These are phyloP conservation scores for Eclectus roratus DNA, from an alignment of 2,113 vertebrate species.

Conservation along the genomic window DNA sequence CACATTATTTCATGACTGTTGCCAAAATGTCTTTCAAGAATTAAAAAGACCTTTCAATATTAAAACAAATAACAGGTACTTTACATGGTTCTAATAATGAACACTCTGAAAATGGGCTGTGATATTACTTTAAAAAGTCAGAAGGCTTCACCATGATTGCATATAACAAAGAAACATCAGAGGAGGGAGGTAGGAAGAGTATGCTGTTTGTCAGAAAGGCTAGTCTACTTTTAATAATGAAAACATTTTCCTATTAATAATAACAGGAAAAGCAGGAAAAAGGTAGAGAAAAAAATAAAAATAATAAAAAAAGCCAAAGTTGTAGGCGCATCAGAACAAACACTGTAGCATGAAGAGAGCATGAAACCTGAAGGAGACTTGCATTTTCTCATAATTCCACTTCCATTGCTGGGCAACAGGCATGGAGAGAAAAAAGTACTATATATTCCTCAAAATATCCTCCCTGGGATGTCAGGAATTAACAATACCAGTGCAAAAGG, in stretches of 20 bases:
- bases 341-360: background rate
- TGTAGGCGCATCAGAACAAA: background rate
- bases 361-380: background rate
- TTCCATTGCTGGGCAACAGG: background rate
- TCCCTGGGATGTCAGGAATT: background rate
- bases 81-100: background rate
- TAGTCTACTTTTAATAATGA: background rate
- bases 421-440: background rate
- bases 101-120: background rate
- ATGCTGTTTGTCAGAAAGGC: background rate
- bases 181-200: background rate
- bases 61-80: background rate
- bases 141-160: background rate
- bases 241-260: background rate
- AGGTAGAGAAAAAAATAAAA: background rate
- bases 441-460: conserved; percentile 2
- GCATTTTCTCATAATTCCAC: background rate
- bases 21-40: conserved; percentile 7
- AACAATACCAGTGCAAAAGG: background rate
- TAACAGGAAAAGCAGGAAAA: background rate
- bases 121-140: background rate
- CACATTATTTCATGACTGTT: background rate
- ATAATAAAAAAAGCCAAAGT: background rate
- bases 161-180: background rate
- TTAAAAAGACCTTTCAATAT: background rate